Base-by-base conservation (phyloP, 2,113 vertebrate genomes). In the Ammodytes dubius region DNA sequence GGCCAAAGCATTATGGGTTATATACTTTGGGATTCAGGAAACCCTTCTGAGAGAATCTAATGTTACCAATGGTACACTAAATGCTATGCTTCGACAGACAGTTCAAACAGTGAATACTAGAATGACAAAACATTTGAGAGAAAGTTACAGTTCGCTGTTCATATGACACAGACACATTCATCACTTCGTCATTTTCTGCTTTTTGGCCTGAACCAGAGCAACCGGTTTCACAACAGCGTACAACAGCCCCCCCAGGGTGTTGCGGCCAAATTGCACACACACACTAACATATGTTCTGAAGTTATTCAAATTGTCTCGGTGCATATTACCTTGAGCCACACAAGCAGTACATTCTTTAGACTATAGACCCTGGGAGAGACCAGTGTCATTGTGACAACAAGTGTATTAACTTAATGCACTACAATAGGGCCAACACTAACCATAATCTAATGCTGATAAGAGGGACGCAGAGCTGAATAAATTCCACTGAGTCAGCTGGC, bases 401-500 rank as follows among this genome's bases (percentile, higher is more conserved):
- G 54, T 66, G 19, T 39, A 39, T 46, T 59, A n/a, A 70, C 4
- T 63, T 7, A 10, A 27, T 11, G n/a, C 4, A 66, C 5, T 40
- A 69, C 14, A 79, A 47, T 50, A 57, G 7, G 9, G 27, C 14
- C 47, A 57, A 54, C 42, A 61, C 27, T 47, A 78, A 68, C 42
- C 61, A 57, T 46, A 71, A 63, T n/a, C 69, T 49, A 35, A 57
- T 9, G 50, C 69, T 79, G 86, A 83, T 85, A 78, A 77, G 45
- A 56, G 70, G 9, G 7, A 54, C 46, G 39, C 39, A 50, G 39
- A 27, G 65, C 50, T 61, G 58, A 72, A 69, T 12, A 27, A 52
- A 72, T 66, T 70, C 40, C 0, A 46, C 40, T 49, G 43, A 80
- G 35, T 75, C 86, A 89, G 74, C 86, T 83, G 88, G 9, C n/a